Conservation (phyloP, 2,888 invertebrate genomes). For the Pemphredon lugubris region DNA sequence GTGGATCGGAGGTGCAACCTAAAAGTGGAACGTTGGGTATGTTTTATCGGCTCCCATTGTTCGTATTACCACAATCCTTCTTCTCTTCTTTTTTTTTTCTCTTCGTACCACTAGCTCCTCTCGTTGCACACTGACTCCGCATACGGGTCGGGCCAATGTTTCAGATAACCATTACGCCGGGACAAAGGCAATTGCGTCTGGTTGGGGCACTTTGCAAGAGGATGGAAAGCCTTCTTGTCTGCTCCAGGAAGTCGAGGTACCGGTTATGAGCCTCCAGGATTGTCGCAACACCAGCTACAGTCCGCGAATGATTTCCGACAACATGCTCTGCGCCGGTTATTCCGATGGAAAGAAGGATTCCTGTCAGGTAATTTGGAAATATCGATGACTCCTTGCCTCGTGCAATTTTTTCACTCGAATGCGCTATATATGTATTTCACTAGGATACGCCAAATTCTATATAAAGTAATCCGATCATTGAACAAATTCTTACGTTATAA, state of each 20-base stretch:
- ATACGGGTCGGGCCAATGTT: slow-evolving; percentile 37
- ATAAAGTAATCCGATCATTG: too few relatives aligned
- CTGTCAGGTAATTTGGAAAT: slow-evolving; percentile 86
- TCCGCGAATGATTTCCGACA: slow-evolving; percentile 91
- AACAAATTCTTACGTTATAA: too few relatives aligned
- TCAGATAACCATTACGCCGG: slow-evolving; percentile 88
- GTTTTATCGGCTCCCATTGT: not conserved
- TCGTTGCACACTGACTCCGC: not conserved
- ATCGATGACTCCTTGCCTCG: not conserved
- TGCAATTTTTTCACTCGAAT: too few relatives aligned
- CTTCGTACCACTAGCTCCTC: too few relatives aligned
- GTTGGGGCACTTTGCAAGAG: slow-evolving; percentile 94
- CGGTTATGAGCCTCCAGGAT: slow-evolving; percentile 81
- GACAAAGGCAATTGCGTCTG: slow-evolving; percentile 88
- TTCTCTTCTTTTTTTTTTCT: too few relatives aligned
- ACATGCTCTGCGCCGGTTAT: slow-evolving; percentile 94
- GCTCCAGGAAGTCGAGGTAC: slow-evolving; percentile 92
- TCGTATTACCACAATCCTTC: too few relatives aligned
- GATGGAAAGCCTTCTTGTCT: slow-evolving; percentile 92
- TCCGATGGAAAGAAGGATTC: slow-evolving; percentile 89
- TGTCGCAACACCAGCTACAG: slow-evolving; percentile 88
- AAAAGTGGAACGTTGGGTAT: not conserved
- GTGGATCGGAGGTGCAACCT: slow-evolving; percentile 12
- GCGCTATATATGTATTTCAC: too few relatives aligned
- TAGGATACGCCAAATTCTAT: too few relatives aligned